A percentile compares a stretch with the other conserved stretches of the same genome.
phyloP scores from a whole-genome alignment of 2,113 vertebrate species.

The Aegotheles bennettii region DNA sequence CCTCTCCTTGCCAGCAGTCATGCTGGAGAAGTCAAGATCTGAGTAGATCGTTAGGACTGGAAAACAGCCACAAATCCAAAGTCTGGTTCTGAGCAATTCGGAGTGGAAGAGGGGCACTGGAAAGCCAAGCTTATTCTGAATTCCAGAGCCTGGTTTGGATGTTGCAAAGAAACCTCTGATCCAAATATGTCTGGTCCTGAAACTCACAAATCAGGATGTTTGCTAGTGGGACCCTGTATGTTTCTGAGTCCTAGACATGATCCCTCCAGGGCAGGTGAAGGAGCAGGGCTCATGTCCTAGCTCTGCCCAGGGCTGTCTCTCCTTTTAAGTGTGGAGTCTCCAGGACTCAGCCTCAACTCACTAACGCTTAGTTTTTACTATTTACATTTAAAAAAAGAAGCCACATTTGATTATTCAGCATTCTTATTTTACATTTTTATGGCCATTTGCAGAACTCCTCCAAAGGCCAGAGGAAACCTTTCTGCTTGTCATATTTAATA shows the following conservation, averaged over 20 bases:
- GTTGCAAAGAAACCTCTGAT: not conserved
- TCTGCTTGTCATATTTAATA: slow-evolving; percentile 40
- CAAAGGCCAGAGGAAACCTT: slow-evolving; percentile 47
- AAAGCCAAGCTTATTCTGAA: not conserved
- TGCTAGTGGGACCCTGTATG: not conserved
- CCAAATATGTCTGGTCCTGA: not conserved
- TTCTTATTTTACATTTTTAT: slow-evolving; percentile 47
- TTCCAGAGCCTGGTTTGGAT: not conserved
- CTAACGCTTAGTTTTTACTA: not conserved
- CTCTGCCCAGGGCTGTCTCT: not conserved
- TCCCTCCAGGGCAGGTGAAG: not conserved
- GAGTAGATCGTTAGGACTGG: not conserved
- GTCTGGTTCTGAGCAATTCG: not conserved
- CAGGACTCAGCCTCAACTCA: not conserved
- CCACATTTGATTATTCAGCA: slow-evolving; percentile 61
- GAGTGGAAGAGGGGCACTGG: not conserved
- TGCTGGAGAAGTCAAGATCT: not conserved
- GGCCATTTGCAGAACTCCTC: not conserved
- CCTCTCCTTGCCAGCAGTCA: not conserved
- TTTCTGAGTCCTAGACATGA: not conserved
- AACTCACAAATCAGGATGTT: not conserved
- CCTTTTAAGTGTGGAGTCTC: not conserved
- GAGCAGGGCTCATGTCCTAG: not conserved
- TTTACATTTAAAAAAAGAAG: slow-evolving; percentile 37
- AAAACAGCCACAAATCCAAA: not conserved